Base-by-base conservation (phyloP, 2,113 vertebrate genomes). In the Indicator indicator region DNA sequence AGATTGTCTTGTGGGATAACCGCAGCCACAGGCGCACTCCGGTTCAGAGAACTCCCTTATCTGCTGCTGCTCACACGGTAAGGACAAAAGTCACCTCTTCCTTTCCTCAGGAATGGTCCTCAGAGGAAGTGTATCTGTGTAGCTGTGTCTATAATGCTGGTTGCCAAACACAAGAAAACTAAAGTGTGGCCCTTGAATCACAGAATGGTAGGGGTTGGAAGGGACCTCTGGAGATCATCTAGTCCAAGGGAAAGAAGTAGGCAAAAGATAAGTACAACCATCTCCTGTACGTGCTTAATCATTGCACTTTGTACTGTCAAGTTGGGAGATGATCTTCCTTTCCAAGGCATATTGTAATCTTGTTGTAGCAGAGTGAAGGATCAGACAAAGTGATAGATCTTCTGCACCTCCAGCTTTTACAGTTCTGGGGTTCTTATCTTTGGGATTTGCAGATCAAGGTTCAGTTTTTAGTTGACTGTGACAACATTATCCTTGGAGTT, bases 1-100 rank as follows among this genome's bases (percentile, higher is more conserved):
- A 99, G 96, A 99, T 99, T 30, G 99, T 99, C 77, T 95, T 99
- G 83, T 99, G 99, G 99, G 99, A 99, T 96, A 99, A 99, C 93
- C 99, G 99, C 92, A 99, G 99, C 60, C 99, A 99, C 97, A 97
- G 99, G 38, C 98, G 99, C 94, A 99, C 99, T 4, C 99, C 99
- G 0, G 99, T 99, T 80, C 99, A 99, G 97, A 98, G 99, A 95
- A 99, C 99, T 2, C 99, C 99, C 2, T 98, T 99, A 64, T 99
- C 99, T 84, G 99, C 99, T 79, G 99, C 99, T 86, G 99, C 99
- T 17, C 99, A 99, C 96, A 99, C 99, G 63, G 99, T 99, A 98
- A 98, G 98, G 40, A 28, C 46, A 46, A 76, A 77, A 72, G 32
- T 36, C 70, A 65, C 24, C 55, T 75, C 15, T 20, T 67, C 13